Evolutionary conservation across 2,113 vertebrate species (phyloP).

Genomic region (Tragelaphus strepsiceros): DNA sequence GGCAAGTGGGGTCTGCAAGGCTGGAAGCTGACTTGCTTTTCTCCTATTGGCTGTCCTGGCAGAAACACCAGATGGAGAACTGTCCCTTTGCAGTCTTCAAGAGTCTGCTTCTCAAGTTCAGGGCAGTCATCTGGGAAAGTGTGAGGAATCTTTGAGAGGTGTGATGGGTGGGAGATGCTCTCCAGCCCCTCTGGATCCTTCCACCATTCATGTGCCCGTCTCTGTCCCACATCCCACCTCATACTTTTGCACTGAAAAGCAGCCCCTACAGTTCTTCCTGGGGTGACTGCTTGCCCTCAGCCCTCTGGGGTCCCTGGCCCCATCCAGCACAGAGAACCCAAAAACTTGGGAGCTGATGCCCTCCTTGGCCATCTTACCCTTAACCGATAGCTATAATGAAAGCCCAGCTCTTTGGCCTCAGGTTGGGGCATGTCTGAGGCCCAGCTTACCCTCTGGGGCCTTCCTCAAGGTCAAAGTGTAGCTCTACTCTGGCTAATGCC

Average conservation of each 20-base stretch:
- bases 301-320: not conserved
- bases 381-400: not conserved
- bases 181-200: not conserved
- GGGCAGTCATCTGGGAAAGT: not conserved
- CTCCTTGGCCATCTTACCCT: not conserved
- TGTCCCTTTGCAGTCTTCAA: not conserved
- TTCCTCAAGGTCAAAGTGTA: not conserved
- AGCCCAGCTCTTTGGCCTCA: not conserved
- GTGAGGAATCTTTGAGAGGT: not conserved
- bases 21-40: not conserved
- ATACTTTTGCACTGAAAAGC: not conserved
- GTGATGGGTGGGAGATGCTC: too few species aligned
- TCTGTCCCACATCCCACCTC: not conserved
- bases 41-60: too few species aligned
- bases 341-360: too few species aligned
- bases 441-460: not conserved
- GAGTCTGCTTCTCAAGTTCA: not conserved
- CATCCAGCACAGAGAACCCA: not conserved
- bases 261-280: not conserved
- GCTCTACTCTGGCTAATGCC: not conserved
- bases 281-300: not conserved
- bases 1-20: not conserved
- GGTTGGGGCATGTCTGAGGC: not conserved
- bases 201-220: not conserved
- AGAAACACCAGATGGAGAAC: not conserved